A percentile compares a stretch with the other conserved stretches of the same genome.
phyloP scores from a whole-genome alignment of 2,113 vertebrate species.

The Calonectris borealis region DNA sequence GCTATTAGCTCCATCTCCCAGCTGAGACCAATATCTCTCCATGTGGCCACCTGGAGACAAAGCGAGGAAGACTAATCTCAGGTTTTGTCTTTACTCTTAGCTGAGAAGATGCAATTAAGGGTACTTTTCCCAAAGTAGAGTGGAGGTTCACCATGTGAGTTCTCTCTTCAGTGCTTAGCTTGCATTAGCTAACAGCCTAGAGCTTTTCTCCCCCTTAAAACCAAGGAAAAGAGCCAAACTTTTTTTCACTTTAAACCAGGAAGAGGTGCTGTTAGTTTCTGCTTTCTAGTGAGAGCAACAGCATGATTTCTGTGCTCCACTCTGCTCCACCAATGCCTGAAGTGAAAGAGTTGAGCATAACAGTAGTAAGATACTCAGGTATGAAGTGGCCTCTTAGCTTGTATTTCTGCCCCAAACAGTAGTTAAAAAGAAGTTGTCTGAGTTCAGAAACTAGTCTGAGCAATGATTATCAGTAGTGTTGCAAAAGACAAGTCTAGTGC shows the following conservation, averaged over 20 bases:
- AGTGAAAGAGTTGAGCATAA: not conserved
- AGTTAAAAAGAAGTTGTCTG: not conserved
- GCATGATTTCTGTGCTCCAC: not conserved
- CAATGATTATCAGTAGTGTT: not conserved
- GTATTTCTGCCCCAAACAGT: not conserved
- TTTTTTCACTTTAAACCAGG: not conserved
- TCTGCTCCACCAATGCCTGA: not conserved
- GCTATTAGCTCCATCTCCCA: not conserved
- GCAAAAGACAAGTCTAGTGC: not conserved
- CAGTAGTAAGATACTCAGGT: not conserved
- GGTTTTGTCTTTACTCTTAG: not conserved
- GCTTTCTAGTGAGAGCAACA: not conserved
- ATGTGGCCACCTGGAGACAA: not conserved
- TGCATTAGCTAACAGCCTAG: not conserved
- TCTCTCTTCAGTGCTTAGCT: not conserved
- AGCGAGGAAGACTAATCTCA: not conserved
- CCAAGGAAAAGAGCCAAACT: not conserved
- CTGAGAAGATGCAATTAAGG: not conserved
- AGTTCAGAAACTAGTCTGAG: not conserved
- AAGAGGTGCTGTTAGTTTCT: not conserved
- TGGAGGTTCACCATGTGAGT: not conserved
- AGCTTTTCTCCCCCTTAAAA: not conserved
- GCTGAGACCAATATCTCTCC: not conserved
- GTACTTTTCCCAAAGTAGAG: not conserved
- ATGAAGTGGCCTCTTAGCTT: not conserved